Evolutionary conservation across 2,113 vertebrate genomes (phyloP), one percentile per base, ranked within the genome.

Genomic region (Xenotilapia caudafasciata): DNA sequence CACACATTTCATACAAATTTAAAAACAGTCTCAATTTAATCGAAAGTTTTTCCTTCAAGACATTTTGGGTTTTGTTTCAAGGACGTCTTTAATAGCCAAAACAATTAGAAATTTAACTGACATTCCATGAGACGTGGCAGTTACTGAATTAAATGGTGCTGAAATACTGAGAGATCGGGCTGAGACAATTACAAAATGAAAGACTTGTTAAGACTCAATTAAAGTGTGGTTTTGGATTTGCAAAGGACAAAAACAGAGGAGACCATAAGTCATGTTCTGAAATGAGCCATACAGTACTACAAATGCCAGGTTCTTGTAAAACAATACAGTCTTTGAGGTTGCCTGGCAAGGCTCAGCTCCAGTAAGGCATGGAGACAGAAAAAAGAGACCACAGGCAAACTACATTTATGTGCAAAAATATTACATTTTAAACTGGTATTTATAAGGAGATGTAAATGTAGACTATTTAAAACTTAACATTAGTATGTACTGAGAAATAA

Each of bases 21-120:
- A 86, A 79, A 92, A 94, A 92, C 75, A 23, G 47, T 86, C 84
- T 89, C 88, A 94, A 95, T 96, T 93, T 92, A 94, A 94, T 94
- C 75, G 80, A 82, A 91, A 89, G 89, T 85, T 47, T 92, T 94
- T 89, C 75, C 89, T 90, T 90, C 47, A 79, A 87, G 93, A 94
- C 81, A 88, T 55, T 47, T 38, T 47, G 40, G 49, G 23, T 80
- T 90, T 84, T 88, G 68, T 93, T 90, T 94, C 88, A 93, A 93
- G 77, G 83, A 82, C 10, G 40, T 10, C 19, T 88, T 83, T 93
- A 85, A 90, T 90, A 90, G 85, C 82, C 81, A 31, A 90, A 91
- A 84, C 89, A 83, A 84, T 92, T 77, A 28, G 81, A 83, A 73
- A 83, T 80, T 58, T 82, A 80, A 90, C 12, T 79, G 80, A 40